phyloP scores from a whole-genome alignment of 2,797 vertebrate species.

The Selene dorsalis region DNA sequence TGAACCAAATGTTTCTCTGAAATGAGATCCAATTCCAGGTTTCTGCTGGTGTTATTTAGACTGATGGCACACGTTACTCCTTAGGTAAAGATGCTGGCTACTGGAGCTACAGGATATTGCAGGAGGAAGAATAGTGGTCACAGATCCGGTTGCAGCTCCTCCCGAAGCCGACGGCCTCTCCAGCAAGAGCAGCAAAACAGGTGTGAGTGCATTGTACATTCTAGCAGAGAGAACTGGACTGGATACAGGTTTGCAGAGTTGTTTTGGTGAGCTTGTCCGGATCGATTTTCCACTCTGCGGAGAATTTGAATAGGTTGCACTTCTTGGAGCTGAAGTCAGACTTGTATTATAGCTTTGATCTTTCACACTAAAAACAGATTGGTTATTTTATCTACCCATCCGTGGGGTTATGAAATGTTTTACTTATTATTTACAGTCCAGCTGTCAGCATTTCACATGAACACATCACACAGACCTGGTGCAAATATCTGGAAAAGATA shows the following conservation, averaged over 20 bases:
- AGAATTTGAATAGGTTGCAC: constrained; percentile 37
- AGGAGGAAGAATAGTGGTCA: constrained; percentile 21
- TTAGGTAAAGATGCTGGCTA: background rate
- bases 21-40: background rate
- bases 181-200: constrained; percentile 30
- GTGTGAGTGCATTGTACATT: constrained; percentile 27
- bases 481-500: constrained; percentile 41
- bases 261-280: constrained; percentile 43
- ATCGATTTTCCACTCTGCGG: constrained; percentile 27
- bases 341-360: constrained; percentile 38
- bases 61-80: background rate
- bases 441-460: constrained; percentile 53
- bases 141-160: constrained; percentile 26
- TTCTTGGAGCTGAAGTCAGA: constrained; percentile 44
- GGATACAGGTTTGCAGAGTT: constrained; percentile 21
- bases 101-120: constrained; percentile 34
- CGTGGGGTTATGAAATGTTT: no score
- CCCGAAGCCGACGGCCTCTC: constrained; percentile 8
- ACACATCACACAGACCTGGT: constrained; percentile 30
- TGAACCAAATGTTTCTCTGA: background rate
- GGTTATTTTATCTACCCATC: no score
- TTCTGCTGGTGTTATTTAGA: constrained; percentile 1
- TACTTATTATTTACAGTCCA: constrained; percentile 44
- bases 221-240: constrained; percentile 28
- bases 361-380: no score